These are phyloP conservation scores for Apocrypta bakeri DNA, from an alignment of 1,140 invertebrate genomes.

Conservation along the genomic window DNA sequence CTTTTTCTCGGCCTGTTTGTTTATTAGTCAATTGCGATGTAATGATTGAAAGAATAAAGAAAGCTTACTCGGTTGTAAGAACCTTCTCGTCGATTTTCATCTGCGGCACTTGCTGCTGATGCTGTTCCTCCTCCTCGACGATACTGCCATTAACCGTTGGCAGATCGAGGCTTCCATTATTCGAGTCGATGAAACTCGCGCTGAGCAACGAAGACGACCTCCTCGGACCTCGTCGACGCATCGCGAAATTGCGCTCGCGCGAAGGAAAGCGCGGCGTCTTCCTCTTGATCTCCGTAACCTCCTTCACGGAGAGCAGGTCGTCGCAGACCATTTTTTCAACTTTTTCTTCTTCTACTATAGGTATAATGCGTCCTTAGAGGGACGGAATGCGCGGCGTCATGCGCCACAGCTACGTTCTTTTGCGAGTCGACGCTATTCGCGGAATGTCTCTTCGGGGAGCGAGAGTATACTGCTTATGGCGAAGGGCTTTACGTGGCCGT, in stretches of 20 bases:
- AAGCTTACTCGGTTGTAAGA: neutral
- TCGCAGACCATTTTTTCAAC: constrained; percentile 65
- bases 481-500: no score
- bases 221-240: constrained; percentile 70
- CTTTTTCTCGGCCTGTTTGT: no score
- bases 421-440: neutral
- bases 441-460: neutral
- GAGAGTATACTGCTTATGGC: neutral
- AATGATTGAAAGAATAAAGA: neutral
- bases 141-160: constrained; percentile 40
- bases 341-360: neutral
- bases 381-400: constrained; percentile 11
- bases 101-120: constrained; percentile 41
- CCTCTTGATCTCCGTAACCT: constrained; percentile 70
- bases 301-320: constrained; percentile 70
- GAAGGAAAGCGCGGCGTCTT: constrained; percentile 77
- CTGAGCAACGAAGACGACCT: constrained; percentile 51
- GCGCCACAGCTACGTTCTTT: neutral
- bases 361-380: neutral
- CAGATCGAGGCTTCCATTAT: constrained; percentile 48
- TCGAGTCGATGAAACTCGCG: constrained; percentile 19
- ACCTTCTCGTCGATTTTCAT: neutral
- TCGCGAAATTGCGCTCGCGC: constrained; percentile 80
- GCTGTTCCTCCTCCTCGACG: constrained; percentile 52
- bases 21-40: no score